A percentile compares a stretch with the other conserved stretches of the same genome.
Evolutionary conservation across 2,888 invertebrate species (phyloP).

Genomic region (Chaetogeoica ovagalla): DNA sequence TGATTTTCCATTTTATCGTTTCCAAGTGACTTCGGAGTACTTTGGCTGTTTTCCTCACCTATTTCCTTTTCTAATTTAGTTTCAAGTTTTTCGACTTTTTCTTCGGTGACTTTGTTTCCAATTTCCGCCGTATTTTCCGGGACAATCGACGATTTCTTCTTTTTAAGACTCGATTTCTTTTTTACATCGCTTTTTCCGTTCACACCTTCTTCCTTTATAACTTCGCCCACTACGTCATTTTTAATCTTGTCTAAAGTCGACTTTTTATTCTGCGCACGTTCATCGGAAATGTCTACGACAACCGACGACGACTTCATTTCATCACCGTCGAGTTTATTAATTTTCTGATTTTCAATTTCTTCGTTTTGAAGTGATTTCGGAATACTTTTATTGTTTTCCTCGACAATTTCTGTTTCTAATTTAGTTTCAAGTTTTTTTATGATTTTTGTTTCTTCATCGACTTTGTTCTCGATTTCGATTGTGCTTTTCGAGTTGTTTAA

Average conservation of each 20-base stretch:
- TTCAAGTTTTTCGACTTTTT: not conserved
- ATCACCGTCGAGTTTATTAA: not conserved
- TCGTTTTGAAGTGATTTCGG: constrained; percentile 19
- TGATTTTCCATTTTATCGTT: constrained; percentile 24
- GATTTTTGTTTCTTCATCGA: constrained; percentile 19
- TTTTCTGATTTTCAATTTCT: constrained; percentile 58
- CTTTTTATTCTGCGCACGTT: not conserved
- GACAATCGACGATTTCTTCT: not conserved
- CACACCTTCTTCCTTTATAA: too few relatives aligned
- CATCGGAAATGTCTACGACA: not conserved
- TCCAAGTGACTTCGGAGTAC: constrained; percentile 53
- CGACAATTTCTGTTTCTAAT: constrained; percentile 54
- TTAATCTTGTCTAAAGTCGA: constrained; percentile 54
- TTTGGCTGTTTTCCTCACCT: constrained; percentile 52
- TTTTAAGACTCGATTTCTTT: constrained; percentile 7
- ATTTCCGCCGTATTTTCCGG: constrained; percentile 20
- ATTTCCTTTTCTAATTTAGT: constrained; percentile 7
- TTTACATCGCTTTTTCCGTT: too few relatives aligned
- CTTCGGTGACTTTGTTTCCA: constrained; percentile 35
- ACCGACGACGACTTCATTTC: constrained; percentile 42
- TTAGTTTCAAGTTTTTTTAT: constrained; percentile 52
- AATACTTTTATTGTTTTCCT: constrained; percentile 55
- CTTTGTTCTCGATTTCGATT: constrained; percentile 53
- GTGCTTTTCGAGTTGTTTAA: constrained; percentile 54
- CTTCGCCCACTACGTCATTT: too few relatives aligned